phyloP scores from a whole-genome alignment of 2,113 vertebrate species.

The Cacatua alba region DNA sequence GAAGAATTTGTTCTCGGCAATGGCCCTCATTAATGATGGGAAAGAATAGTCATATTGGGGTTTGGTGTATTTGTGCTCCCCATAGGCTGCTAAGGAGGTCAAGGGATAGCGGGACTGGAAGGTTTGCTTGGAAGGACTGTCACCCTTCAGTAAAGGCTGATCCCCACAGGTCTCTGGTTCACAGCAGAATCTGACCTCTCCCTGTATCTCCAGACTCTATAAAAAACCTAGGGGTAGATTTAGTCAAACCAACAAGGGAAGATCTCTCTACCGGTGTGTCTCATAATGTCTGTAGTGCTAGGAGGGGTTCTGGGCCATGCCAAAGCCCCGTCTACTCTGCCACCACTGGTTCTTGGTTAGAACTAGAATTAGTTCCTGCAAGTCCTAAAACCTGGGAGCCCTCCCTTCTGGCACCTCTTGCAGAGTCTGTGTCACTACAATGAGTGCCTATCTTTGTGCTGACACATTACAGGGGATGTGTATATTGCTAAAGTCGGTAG shows the following conservation, averaged over 20 bases:
- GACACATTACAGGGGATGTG: not conserved
- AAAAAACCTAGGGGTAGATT: not conserved
- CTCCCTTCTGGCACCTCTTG: not conserved
- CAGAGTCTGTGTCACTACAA: not conserved
- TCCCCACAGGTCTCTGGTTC: not conserved
- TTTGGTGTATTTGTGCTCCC: not conserved
- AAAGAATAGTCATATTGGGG: not conserved
- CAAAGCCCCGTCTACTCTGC: accelerated
- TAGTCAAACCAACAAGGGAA: not conserved
- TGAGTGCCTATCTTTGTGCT: not conserved
- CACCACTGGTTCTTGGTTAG: not conserved
- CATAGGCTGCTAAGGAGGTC: not conserved
- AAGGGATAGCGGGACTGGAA: not conserved
- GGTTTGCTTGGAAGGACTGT: not conserved
- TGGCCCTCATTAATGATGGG: not conserved
- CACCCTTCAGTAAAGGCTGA: not conserved
- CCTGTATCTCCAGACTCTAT: not conserved
- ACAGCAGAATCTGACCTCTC: not conserved
- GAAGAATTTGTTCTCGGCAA: not conserved
- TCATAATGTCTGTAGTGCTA: too few species aligned
- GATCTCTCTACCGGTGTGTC: not conserved
- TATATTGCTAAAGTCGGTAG: not conserved
- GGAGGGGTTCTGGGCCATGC: not conserved
- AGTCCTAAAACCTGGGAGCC: not conserved
- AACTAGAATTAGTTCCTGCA: not conserved